phyloP scores from a whole-genome alignment of 1,140 invertebrate genomes.

The Colletes latitarsis region DNA sequence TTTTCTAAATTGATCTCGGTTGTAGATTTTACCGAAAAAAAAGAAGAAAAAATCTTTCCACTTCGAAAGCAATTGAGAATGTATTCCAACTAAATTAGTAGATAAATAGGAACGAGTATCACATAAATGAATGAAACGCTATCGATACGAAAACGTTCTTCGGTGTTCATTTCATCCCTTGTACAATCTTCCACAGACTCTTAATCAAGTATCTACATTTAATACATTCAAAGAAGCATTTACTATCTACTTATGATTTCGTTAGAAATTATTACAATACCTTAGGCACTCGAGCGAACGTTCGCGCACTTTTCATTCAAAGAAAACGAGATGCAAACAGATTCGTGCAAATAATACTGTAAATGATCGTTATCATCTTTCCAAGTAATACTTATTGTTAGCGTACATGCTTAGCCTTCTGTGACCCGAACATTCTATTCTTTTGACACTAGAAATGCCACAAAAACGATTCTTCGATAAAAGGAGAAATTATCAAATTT shows the following conservation, averaged over 20 bases:
- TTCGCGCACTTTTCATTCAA: not conserved
- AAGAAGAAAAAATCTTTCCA: not conserved
- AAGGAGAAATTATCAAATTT: not conserved
- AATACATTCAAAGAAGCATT: not conserved
- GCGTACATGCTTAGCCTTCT: not conserved
- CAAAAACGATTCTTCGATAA: not conserved
- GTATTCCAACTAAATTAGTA: not conserved
- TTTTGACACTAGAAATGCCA: slow-evolving; percentile 7
- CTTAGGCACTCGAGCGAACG: not conserved
- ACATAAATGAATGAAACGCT: slow-evolving; percentile 9
- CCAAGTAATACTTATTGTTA: not conserved
- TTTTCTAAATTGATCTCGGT: not conserved
- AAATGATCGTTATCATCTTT: not conserved
- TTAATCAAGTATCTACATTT: not conserved
- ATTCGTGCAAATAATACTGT: slow-evolving; percentile 35
- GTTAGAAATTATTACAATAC: not conserved
- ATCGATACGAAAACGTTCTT: not conserved
- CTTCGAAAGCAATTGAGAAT: not conserved
- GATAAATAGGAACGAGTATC: slow-evolving; percentile 33
- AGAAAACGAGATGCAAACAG: not conserved
- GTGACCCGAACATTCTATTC: not conserved
- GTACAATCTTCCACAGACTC: not conserved
- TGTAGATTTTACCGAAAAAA: not conserved
- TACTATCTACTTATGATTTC: not conserved
- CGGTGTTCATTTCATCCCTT: too few relatives aligned